These are phyloP conservation scores for Rhegmatorhina hoffmannsi DNA, from an alignment of 2,113 vertebrate genomes.

Conservation along the genomic window DNA sequence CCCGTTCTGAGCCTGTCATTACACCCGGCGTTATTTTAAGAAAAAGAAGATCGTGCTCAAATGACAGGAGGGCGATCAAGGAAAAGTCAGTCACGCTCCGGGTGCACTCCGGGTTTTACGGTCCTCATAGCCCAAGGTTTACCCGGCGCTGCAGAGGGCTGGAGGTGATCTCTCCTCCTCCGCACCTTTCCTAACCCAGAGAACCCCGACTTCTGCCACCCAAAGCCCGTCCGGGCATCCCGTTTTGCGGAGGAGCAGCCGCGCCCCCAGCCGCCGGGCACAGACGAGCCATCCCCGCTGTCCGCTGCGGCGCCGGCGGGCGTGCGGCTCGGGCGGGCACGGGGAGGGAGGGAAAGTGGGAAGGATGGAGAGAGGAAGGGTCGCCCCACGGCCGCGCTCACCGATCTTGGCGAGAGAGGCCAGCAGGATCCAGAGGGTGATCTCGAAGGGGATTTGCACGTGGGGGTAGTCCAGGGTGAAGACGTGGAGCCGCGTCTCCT, in stretches of 20 bases:
- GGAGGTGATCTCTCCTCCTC: background rate
- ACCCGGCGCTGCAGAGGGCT: background rate
- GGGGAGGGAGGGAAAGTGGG: background rate
- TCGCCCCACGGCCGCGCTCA: conserved; percentile 69
- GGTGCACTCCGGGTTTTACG: background rate
- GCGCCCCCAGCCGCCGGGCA: background rate
- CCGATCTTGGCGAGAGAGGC: conserved; percentile 96
- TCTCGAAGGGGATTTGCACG: conserved; percentile 94
- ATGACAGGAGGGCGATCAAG: background rate
- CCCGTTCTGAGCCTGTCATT: background rate
- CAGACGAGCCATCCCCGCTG: background rate
- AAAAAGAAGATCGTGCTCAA: background rate
- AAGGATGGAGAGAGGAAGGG: background rate
- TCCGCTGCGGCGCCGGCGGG: background rate
- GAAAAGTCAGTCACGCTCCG: background rate
- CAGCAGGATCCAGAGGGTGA: conserved; percentile 95
- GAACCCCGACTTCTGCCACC: background rate
- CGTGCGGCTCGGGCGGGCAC: background rate
- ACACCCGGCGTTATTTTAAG: conserved; percentile 26
- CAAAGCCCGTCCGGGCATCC: background rate
- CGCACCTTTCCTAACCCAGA: background rate
- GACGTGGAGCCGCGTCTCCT: conserved; percentile 80
- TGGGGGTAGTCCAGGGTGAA: conserved; percentile 90
- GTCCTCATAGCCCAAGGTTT: background rate
- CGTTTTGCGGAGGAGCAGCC: background rate